phyloP scores from a whole-genome alignment of 2,113 vertebrate genomes.

The Pontoporia blainvillei region DNA sequence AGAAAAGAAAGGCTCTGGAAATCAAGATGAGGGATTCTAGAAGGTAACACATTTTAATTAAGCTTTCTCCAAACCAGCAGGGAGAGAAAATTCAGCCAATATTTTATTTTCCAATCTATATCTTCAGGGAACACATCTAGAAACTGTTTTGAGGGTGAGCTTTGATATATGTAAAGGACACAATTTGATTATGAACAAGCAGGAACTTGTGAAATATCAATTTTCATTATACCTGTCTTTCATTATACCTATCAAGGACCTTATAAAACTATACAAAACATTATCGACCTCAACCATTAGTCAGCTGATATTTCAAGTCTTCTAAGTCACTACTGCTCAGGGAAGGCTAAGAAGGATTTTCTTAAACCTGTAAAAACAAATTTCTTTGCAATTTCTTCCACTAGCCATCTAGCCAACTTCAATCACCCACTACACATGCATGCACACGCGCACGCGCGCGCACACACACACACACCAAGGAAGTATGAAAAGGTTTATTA shows the following conservation, averaged over 20 bases:
- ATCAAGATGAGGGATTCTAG: neutral
- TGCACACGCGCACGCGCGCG: neutral
- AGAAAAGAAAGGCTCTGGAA: neutral
- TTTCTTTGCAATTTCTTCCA: neutral
- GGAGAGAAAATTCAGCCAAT: conserved; percentile 5
- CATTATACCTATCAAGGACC: neutral
- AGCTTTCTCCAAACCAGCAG: neutral
- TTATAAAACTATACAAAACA: conserved; percentile 21
- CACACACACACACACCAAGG: neutral
- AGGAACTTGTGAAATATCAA: conserved; percentile 51
- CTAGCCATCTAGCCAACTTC: neutral
- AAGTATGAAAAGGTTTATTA: neutral
- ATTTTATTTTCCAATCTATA: conserved; percentile 33
- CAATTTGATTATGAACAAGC: conserved; percentile 37
- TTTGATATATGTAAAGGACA: conserved; percentile 27
- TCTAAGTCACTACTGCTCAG: neutral
- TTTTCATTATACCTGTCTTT: conserved; percentile 44
- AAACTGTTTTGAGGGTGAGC: conserved; percentile 4
- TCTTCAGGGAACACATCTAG: conserved; percentile 17
- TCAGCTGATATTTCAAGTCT: neutral
- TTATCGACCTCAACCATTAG: neutral
- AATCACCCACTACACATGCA: neutral
- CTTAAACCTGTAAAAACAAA: neutral
- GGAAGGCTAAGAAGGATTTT: neutral
- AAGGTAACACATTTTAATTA: conserved; percentile 47